phyloP scores from a whole-genome alignment of 2,888 invertebrate species.

The Coenonympha arcania region DNA sequence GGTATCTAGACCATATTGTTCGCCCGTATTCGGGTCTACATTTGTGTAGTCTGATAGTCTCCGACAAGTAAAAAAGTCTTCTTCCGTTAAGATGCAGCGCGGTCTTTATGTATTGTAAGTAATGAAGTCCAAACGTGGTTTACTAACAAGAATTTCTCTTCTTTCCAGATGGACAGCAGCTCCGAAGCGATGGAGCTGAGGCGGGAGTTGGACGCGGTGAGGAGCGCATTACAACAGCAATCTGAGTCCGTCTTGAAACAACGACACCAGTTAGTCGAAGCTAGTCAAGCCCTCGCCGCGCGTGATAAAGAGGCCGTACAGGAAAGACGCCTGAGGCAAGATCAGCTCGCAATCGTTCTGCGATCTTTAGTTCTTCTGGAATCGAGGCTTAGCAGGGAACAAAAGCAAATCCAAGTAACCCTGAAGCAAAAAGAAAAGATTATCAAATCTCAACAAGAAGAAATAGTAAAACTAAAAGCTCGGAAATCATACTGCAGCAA shows the following conservation, averaged over 20 bases:
- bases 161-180: slow-evolving; percentile 78
- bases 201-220: slow-evolving; percentile 78
- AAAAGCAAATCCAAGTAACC: slow-evolving; percentile 79
- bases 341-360: slow-evolving; percentile 80
- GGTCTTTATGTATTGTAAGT: neutral
- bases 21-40: too few relatives aligned
- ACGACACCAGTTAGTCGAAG: slow-evolving; percentile 79
- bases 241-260: slow-evolving; percentile 77
- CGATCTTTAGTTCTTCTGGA: slow-evolving; percentile 81
- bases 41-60: too few relatives aligned
- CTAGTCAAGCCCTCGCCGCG: slow-evolving; percentile 74
- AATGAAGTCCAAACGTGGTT: neutral
- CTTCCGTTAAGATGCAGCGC: too few relatives aligned
- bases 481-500: slow-evolving; percentile 68
- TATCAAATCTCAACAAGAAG: slow-evolving; percentile 79
- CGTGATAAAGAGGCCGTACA: slow-evolving; percentile 76
- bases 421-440: slow-evolving; percentile 81
- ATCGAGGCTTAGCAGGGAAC: slow-evolving; percentile 81
- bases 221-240: slow-evolving; percentile 77
- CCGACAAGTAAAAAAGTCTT: too few relatives aligned
- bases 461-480: slow-evolving; percentile 78
- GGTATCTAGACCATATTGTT: too few relatives aligned
- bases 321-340: slow-evolving; percentile 78
- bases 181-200: slow-evolving; percentile 74
- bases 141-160: slow-evolving; percentile 1